A percentile compares a stretch with the other conserved stretches of the same genome.
Conservation (phyloP, 1,140 invertebrate species). For the Polypedilum vanderplanki region DNA sequence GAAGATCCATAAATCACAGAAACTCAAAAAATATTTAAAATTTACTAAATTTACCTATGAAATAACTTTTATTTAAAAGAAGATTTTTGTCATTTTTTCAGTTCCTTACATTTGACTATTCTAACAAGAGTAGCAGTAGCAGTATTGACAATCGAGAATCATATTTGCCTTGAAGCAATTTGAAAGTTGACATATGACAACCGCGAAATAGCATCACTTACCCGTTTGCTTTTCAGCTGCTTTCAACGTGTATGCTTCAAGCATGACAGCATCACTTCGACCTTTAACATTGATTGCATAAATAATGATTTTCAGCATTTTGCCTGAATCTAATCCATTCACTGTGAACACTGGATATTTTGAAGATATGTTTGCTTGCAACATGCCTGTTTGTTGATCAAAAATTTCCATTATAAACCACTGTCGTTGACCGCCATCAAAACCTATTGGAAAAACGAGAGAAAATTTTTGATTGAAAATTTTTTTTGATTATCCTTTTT, state of each 20-base stretch:
- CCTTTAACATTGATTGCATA: conserved; percentile 56
- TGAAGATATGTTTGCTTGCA: conserved; percentile 61
- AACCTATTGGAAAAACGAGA: conserved; percentile 46
- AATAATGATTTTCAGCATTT: conserved; percentile 59
- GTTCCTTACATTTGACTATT: too few species aligned
- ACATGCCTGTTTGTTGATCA: conserved; percentile 56
- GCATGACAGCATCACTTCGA: conserved; percentile 49
- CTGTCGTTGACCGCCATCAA: conserved; percentile 68
- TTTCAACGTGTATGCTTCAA: conserved; percentile 63
- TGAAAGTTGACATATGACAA: not conserved
- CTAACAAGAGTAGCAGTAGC: too few species aligned
- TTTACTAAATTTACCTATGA: too few species aligned
- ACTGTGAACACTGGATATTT: conserved; percentile 60
- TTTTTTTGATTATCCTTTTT: not conserved
- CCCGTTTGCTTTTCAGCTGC: conserved; percentile 73
- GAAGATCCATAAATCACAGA: too few species aligned
- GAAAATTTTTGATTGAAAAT: not conserved
- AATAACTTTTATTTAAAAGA: too few species aligned
- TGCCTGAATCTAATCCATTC: conserved; percentile 59
- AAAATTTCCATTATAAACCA: conserved; percentile 66
- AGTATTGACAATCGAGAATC: not conserved
- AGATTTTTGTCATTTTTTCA: too few species aligned
- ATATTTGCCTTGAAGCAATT: not conserved
- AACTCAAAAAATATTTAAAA: not conserved
- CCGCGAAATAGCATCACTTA: conserved; percentile 43